phyloP scores from a whole-genome alignment of 2,113 vertebrate genomes.

The Forbesichthys papilliferus region DNA sequence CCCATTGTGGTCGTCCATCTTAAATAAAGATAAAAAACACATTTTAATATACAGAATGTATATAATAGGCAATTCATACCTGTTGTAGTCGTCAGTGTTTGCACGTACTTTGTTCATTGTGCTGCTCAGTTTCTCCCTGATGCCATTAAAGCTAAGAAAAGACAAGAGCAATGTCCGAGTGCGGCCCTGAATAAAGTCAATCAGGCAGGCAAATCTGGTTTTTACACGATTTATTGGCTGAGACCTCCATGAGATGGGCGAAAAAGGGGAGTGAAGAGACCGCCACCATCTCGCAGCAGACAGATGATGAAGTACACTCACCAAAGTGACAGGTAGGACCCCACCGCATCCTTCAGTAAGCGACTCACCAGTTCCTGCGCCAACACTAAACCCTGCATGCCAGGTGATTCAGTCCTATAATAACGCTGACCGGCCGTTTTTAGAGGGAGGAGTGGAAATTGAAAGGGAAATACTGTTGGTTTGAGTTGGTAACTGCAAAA shows the following conservation, averaged over 20 bases:
- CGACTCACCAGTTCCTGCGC: slow-evolving; percentile 1
- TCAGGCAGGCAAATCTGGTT: slow-evolving; percentile 1
- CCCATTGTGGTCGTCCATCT: slow-evolving; percentile 98
- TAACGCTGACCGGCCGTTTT: neutral
- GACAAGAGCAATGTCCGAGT: neutral
- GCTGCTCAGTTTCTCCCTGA: no score
- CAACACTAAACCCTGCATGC: neutral
- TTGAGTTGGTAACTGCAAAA: neutral
- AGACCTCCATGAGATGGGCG: neutral
- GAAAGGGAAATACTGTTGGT: no score
- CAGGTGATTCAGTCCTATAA: neutral
- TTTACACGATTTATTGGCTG: neutral
- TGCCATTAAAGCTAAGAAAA: neutral
- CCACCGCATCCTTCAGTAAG: neutral
- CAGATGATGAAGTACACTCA: neutral
- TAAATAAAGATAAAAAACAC: slow-evolving; percentile 21
- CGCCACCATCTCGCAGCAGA: neutral
- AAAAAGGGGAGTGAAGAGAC: neutral
- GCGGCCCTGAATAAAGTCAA: neutral
- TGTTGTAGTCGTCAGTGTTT: no score
- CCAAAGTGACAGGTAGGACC: neutral
- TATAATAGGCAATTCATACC: neutral
- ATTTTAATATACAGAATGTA: neutral
- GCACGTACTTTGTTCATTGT: no score
- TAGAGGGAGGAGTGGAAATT: neutral